These are phyloP conservation scores for Pandemis corylana DNA, from an alignment of 2,888 invertebrate species.

Conservation along the genomic window DNA sequence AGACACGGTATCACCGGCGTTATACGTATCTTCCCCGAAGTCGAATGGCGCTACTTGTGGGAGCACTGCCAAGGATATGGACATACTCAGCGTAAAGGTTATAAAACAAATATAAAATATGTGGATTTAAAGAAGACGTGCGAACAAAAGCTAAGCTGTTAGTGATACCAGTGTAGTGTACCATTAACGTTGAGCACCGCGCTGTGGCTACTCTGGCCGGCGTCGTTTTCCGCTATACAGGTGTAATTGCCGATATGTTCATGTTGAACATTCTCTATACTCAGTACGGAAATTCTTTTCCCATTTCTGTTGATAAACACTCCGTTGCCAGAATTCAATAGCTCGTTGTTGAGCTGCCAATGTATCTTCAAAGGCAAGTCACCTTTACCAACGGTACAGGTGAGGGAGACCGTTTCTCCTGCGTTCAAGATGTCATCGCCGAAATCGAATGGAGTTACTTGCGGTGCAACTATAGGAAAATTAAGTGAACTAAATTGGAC, in stretches of 20 bases:
- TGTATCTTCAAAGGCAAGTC: conserved; percentile 88
- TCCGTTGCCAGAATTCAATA: conserved; percentile 82
- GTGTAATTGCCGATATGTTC: conserved; percentile 87
- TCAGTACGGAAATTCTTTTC: conserved; percentile 88
- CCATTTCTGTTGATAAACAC: conserved; percentile 85
- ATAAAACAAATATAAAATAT: conserved; percentile 32
- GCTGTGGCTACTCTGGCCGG: conserved; percentile 86
- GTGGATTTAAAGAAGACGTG: conserved; percentile 28
- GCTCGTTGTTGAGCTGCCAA: conserved; percentile 88
- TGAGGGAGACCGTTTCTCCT: conserved; percentile 89
- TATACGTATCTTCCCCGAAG: conserved; percentile 86
- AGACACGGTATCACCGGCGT: conserved; percentile 86
- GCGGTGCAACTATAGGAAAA: conserved; percentile 87
- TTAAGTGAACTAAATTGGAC: conserved; percentile 31
- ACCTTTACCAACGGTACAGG: conserved; percentile 89
- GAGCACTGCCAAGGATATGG: conserved; percentile 68
- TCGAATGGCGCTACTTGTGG: conserved; percentile 87
- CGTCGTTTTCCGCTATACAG: conserved; percentile 87
- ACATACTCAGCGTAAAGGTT: conserved; percentile 24
- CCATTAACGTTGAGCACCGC: conserved; percentile 89
- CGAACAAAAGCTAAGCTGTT: conserved; percentile 44
- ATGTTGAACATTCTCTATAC: conserved; percentile 85
- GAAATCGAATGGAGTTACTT: conserved; percentile 91
- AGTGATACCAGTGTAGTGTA: conserved; percentile 58
- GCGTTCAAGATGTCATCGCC: conserved; percentile 90